These are phyloP conservation scores for Plusia festucae DNA, from an alignment of 2,888 invertebrate genomes.

Conservation along the genomic window DNA sequence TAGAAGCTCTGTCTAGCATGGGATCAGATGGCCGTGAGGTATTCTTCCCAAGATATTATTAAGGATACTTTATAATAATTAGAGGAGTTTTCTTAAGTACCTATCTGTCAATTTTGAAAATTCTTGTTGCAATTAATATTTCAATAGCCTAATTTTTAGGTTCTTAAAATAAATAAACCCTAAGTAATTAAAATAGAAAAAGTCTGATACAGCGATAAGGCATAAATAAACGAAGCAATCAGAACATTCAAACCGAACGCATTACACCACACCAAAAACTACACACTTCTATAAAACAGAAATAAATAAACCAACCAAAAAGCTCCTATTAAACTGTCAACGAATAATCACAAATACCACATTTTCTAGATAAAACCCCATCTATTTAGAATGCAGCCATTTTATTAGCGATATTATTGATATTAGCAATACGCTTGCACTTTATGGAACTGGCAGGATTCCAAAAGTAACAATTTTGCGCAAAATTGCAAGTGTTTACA, in stretches of 20 bases:
- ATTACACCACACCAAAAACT: neutral
- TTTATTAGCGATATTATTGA: slow-evolving; percentile 59
- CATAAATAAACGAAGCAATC: no score
- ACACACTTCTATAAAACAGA: neutral
- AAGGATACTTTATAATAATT: no score
- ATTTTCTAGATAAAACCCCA: slow-evolving; percentile 10
- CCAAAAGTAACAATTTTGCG: slow-evolving; percentile 60
- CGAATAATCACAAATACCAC: neutral
- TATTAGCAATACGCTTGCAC: slow-evolving; percentile 42
- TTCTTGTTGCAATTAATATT: no score
- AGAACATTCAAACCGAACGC: neutral
- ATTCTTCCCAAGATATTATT: no score
- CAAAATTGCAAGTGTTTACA: slow-evolving; percentile 62
- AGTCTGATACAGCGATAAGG: no score
- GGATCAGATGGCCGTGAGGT: no score
- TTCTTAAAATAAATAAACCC: no score
- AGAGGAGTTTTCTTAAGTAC: no score
- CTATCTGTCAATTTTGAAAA: no score
- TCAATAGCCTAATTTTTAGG: no score
- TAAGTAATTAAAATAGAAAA: no score
- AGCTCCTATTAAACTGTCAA: slow-evolving; percentile 11
- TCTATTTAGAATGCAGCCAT: slow-evolving; percentile 45
- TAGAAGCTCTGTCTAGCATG: no score
- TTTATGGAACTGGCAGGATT: slow-evolving; percentile 45
- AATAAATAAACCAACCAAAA: neutral